Base-by-base conservation (phyloP, 2,797 vertebrate species). In the Chelon auratus region DNA sequence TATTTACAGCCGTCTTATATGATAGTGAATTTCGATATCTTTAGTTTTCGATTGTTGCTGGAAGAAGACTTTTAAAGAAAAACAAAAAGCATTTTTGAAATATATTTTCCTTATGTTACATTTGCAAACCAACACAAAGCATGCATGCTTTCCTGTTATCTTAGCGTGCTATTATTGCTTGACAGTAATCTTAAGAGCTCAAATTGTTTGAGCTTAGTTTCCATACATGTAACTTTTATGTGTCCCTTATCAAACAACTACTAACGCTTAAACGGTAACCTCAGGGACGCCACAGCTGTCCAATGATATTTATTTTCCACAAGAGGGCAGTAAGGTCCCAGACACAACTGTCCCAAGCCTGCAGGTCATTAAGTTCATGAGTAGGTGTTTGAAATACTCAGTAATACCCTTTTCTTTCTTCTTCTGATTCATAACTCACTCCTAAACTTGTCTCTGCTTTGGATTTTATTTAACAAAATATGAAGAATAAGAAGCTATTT, bases 241-340 rank as follows among this genome's bases (percentile, higher is more conserved):
- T 47, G 2, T 50, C 45, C 54, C 36, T 61, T 66, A 60, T 57
- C 33, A 65, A 74, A 72, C 7, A 24, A 68, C 53, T 42, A 13
- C 48, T 75, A 77, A 68, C 17, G 55, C 62, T 59, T 61, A 13
- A 70, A 72, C 4, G 6, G 65, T 50, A 68, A 26, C 17, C 22
- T 55, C 50, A 70, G 67, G 62, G 61, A 62, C 26, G 72, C 61
- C 42, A 20, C 53, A 47, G 62, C 66, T 68, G 67, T 30, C 61
- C 7, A 72, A 26, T n/a, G 55, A 78, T 69, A 40, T 68, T 75
- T 65, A 20, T 62, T 45, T 60, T 77, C 90, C 92, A 91, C 92
- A 74, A 88, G 91, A 90, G 91, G 92, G 92, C 91, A 92, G 89
- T 91, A 86, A 86, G 40, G 86, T 69, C 77, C 75, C 73, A 64